Percentiles rank a stretch among this genome's conserved stretches.
These are phyloP conservation scores for Hydrocynus forskahlii DNA, from an alignment of 2,797 vertebrate genomes.

Conservation along the genomic window DNA sequence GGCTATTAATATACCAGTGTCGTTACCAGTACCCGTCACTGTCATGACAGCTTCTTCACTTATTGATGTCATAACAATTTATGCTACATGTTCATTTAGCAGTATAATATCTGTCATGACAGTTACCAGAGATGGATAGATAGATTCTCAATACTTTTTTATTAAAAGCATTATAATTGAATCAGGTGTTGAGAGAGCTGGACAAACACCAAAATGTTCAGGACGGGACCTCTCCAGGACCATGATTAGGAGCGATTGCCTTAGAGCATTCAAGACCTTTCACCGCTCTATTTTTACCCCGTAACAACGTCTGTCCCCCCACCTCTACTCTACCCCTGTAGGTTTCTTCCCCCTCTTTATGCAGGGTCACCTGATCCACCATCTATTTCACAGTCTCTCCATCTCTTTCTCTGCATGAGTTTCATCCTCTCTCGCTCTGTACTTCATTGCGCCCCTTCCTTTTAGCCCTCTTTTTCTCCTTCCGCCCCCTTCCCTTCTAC, in stretches of 20 bases:
- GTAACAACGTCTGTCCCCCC: neutral
- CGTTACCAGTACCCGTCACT: no score
- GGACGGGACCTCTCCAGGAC: neutral
- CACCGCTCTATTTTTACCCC: constrained; percentile 3
- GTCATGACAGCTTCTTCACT: no score
- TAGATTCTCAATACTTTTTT: no score
- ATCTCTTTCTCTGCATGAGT: constrained; percentile 13
- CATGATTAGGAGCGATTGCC: constrained; percentile 13
- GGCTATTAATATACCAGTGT: no score
- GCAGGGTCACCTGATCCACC: constrained; percentile 24
- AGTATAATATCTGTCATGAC: no score
- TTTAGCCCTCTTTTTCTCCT: constrained; percentile 26
- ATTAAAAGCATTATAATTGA: no score
- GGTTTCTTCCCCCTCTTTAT: neutral
- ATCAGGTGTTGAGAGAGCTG: neutral
- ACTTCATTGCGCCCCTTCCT: constrained; percentile 16
- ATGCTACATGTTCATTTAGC: no score
- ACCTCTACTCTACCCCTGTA: no score
- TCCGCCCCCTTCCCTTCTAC: constrained; percentile 46
- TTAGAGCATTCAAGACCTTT: constrained; percentile 42
- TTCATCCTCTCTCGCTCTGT: constrained; percentile 1
- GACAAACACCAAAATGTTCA: neutral
- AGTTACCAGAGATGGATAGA: no score
- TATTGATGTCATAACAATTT: no score
- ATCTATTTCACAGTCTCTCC: constrained; percentile 55